Evolutionary conservation across 2,888 invertebrate genomes (phyloP), one percentile per base, ranked within the genome.

Genomic region (Heliconius hortense): DNA sequence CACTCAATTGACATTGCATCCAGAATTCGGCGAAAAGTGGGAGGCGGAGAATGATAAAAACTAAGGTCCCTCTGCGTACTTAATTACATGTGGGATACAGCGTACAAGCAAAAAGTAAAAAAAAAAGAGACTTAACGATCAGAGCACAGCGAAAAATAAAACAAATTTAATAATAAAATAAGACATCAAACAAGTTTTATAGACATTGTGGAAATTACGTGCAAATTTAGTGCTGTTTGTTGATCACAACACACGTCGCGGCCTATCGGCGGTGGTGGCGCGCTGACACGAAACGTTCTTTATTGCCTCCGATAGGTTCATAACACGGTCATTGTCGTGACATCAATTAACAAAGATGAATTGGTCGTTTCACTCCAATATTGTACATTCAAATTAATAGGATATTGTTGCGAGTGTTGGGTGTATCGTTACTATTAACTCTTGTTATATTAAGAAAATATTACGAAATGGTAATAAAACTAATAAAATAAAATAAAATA

Each of bases 291-390:
- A 82, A 82, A 80, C 80, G 80, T 79, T 79, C 81, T 81, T 81
- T 81, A 86, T 86, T 84, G 82, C 79, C 78, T 82, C 77, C 83
- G 84, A 86, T 87, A 79, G 82, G 80, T 83, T 83, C 85, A 88
- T 87, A 86, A 84, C 84, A 84, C 84, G 85, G 83, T 83, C 84
- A 86, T 84, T 86, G 85, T 85, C 86, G 84, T 85, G 84, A 82
- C 86, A 87, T 84, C 84, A 86, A 88, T 89, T 88, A 87, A 84
- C 81, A 82, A 80, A 82, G 80, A 85, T 85, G 82, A 86, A 87
- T 87, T 86, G 84, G 80, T 79, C 82, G 82, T 81, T 82, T 77
- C 81, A 81, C 81, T 82, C 80, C 81, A 86, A 85, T 85, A 84
- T 83, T 87, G 81, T 80, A 78, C 81, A 76, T 82, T 82, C 78